Evolutionary conservation across 2,888 invertebrate species (phyloP).

Genomic region (Galerucella nymphaeae): DNA sequence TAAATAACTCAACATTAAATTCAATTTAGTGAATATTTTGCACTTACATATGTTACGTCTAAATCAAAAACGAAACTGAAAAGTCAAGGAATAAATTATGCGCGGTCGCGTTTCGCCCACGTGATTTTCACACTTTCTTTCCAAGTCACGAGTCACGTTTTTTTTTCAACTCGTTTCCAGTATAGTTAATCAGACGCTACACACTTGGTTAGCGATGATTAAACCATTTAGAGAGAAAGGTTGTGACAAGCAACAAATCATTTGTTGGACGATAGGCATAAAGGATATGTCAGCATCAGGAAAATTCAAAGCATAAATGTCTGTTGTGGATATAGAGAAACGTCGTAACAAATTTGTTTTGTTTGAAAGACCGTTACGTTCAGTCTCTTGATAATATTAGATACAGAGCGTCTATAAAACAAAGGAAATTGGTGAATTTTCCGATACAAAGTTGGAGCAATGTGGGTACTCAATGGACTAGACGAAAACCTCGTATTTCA

Average conservation of each 20-base stretch:
- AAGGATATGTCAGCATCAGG: constrained; percentile 46
- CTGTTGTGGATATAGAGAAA: no score
- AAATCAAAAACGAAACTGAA: neutral
- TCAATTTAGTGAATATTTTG: neutral
- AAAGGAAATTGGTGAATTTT: neutral
- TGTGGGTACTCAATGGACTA: no score
- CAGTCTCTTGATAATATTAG: neutral
- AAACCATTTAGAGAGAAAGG: constrained; percentile 16
- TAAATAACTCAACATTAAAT: constrained; percentile 1
- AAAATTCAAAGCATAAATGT: no score
- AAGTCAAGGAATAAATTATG: constrained; percentile 8
- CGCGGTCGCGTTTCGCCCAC: constrained; percentile 14
- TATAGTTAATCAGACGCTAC: constrained; percentile 7
- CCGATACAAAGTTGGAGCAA: no score
- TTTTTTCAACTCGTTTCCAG: constrained; percentile 8
- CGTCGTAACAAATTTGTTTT: neutral
- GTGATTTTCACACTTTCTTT: constrained; percentile 26
- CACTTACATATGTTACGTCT: neutral
- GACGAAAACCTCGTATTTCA: no score
- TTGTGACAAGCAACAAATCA: neutral
- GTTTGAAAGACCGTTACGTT: no score
- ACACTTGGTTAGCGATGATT: constrained; percentile 22
- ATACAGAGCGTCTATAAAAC: neutral
- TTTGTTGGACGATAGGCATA: constrained; percentile 46
- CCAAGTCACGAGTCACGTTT: constrained; percentile 14